Percentiles rank a stretch among this genome's conserved stretches.
Evolutionary conservation across 2,888 invertebrate species (phyloP).

Genomic region (Hirtodrosophila confusa): DNA sequence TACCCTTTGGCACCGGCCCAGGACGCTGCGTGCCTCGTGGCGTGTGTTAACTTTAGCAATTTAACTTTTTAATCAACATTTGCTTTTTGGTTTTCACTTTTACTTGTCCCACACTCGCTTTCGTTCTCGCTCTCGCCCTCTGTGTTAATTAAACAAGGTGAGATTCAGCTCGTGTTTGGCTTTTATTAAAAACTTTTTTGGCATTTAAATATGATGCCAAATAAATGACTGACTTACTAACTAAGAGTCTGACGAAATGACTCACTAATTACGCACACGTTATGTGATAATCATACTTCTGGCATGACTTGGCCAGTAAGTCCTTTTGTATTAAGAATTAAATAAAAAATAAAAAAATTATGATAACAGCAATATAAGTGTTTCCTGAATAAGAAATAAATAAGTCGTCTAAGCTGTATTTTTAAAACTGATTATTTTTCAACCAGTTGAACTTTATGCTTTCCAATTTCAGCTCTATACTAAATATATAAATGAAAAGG

Average conservation of each 20-base stretch:
- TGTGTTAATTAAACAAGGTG: constrained; percentile 70
- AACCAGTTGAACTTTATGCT: too few relatives aligned
- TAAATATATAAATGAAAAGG: too few relatives aligned
- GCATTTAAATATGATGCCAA: constrained; percentile 42
- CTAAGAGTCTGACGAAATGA: constrained; percentile 15
- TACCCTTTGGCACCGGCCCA: constrained; percentile 17
- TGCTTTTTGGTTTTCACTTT: constrained; percentile 77
- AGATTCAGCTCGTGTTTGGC: constrained; percentile 56
- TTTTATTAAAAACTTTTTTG: constrained; percentile 55
- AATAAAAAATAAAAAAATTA: too few relatives aligned
- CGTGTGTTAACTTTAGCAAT: constrained; percentile 76
- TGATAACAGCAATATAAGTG: too few relatives aligned
- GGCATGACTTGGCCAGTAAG: too few relatives aligned
- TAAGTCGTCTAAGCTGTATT: too few relatives aligned
- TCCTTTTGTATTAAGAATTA: too few relatives aligned
- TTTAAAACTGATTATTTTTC: too few relatives aligned
- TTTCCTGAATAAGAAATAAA: too few relatives aligned
- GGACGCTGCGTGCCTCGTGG: constrained; percentile 32
- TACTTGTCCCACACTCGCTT: constrained; percentile 48
- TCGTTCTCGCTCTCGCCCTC: constrained; percentile 16
- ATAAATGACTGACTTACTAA: constrained; percentile 20
- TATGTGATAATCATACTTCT: too few relatives aligned
- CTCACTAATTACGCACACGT: constrained; percentile 16
- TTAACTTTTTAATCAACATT: constrained; percentile 79
- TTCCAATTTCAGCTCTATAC: too few relatives aligned